These are phyloP conservation scores for Callyntrura sp. DNA, from an alignment of 2,888 invertebrate genomes.

Conservation along the genomic window DNA sequence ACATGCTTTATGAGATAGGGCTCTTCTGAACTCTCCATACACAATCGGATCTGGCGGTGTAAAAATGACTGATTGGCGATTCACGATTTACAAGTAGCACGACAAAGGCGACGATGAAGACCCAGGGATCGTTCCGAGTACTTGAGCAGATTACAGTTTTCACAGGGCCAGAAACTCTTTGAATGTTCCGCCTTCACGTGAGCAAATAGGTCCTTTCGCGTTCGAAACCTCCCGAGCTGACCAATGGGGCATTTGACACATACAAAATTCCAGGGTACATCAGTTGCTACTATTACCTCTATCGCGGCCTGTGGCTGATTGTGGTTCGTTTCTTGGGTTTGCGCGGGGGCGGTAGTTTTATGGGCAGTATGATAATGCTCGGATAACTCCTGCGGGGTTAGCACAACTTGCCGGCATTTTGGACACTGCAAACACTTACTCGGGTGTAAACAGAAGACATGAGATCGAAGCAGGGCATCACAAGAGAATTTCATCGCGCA, in stretches of 20 bases:
- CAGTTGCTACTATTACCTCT: no score
- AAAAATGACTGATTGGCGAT: no score
- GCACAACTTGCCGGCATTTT: not conserved
- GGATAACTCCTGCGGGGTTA: not conserved
- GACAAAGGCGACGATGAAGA: no score
- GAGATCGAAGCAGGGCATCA: not conserved
- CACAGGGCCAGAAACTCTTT: not conserved
- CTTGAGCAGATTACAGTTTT: not conserved
- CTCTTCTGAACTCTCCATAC: no score
- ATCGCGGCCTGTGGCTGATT: no score
- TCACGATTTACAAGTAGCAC: no score
- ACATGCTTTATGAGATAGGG: no score
- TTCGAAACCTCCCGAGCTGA: not conserved
- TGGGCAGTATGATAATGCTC: not conserved
- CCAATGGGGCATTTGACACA: not conserved
- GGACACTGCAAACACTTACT: not conserved
- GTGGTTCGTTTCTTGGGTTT: not conserved
- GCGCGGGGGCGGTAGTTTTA: not conserved
- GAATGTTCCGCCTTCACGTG: not conserved
- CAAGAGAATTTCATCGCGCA: not conserved
- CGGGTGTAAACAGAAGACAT: not conserved
- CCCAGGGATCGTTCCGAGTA: not conserved
- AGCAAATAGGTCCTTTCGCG: not conserved
- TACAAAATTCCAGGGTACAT: not conserved
- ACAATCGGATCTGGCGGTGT: no score